phyloP scores from a whole-genome alignment of 2,797 vertebrate genomes.

The Lemur catta region DNA sequence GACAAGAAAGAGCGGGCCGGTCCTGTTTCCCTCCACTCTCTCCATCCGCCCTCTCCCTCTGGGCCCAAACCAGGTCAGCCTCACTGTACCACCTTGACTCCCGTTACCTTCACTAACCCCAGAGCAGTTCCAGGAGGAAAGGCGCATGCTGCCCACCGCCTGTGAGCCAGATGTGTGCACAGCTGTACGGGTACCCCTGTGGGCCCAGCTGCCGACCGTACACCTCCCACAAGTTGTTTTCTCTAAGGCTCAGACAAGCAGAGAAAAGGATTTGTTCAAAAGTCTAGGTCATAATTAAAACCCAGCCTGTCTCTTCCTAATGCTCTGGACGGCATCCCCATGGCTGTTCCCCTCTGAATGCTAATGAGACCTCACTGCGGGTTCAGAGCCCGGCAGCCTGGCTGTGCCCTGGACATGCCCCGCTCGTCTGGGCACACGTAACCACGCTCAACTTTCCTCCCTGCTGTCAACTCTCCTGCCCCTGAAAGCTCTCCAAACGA shows the following conservation, averaged over 20 bases:
- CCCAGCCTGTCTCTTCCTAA: conserved; percentile 57
- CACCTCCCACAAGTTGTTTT: conserved; percentile 58
- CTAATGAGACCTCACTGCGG: conserved; percentile 41
- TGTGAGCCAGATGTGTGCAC: conserved; percentile 57
- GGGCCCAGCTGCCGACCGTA: conserved; percentile 56
- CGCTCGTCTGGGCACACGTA: neutral
- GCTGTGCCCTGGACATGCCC: neutral
- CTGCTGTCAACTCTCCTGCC: neutral
- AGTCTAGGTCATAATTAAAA: conserved; percentile 73
- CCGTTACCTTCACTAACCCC: neutral
- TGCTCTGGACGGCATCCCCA: conserved; percentile 12
- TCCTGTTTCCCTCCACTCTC: neutral
- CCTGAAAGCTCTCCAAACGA: neutral
- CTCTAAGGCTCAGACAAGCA: conserved; percentile 63
- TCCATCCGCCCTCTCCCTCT: accelerated
- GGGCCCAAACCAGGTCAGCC: neutral
- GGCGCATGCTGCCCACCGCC: neutral
- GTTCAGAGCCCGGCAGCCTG: neutral
- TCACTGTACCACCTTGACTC: neutral
- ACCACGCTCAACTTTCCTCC: neutral
- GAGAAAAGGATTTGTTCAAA: conserved; percentile 60
- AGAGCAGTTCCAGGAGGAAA: neutral
- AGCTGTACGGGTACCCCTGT: conserved; percentile 12
- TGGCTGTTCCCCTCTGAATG: conserved; percentile 26
- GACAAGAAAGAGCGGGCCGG: neutral